Base-by-base conservation (phyloP, 2,797 vertebrate genomes). In the Crenuchus spilurus region DNA sequence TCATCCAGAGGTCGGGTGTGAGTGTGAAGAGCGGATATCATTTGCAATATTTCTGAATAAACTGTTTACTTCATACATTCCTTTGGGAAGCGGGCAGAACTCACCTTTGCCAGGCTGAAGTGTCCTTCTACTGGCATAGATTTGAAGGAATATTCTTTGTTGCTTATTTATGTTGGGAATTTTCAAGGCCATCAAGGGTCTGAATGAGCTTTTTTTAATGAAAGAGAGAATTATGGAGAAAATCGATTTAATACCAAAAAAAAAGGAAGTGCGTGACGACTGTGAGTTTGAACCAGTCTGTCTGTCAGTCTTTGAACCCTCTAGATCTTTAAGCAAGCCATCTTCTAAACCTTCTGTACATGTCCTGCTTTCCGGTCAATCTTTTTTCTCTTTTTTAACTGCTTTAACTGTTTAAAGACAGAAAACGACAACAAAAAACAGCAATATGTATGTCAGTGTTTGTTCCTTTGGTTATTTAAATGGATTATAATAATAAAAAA, bases 391-490 rank as follows among this genome's bases (percentile, higher is more conserved):
- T 91, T 91, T 92, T 89, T 74, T 87, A 91, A 92, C 90, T 88
- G 83, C 82, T 84, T 81, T 79, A 77, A 72, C 71, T 83, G 76
- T 80, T 64, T 55, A 81, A 81, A 75, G 71, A 65, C 35, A 75
- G 58, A 80, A 73, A 91, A 90, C 84, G 14, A 73, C 16, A 48
- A 70, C n/a, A 54, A 90, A 92, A 92, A 94, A 94, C 86, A 92
- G 92, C 93, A 94, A 94, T 94, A 92, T 92, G 88, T 92, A 93
- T 88, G 89, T 90, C 91, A 89, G 91, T 94, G 91, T 93, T 93
- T 91, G 91, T 92, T 86, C 24, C 70, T 83, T 85, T 82, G 68
- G 58, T 93, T 91, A 93, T 93, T 93, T 92, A 92, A 92, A 88
- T 90, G 82, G 90, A 86, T 88, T 81, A 87, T 87, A 68, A 81